phyloP scores from a whole-genome alignment of 2,113 vertebrate genomes.

The Protobothrops mucrosquamatus region DNA sequence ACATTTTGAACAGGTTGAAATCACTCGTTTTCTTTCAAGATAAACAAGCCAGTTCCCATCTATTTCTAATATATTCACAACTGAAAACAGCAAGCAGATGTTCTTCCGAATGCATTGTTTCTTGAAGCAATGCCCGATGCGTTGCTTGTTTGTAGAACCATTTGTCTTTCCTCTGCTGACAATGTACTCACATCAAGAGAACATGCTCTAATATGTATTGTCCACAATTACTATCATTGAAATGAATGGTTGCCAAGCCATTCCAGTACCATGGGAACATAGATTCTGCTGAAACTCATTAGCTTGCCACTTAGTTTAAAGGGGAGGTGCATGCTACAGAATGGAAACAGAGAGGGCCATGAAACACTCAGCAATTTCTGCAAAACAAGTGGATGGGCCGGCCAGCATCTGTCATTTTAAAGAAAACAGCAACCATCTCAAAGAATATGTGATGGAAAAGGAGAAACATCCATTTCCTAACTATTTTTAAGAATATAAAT shows the following conservation, averaged over 20 bases:
- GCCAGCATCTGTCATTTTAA: background rate
- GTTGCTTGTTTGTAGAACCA: constrained; percentile 13
- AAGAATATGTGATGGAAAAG: background rate
- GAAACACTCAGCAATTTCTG: background rate
- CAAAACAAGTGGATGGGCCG: background rate
- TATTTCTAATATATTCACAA: constrained; percentile 69
- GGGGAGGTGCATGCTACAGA: background rate
- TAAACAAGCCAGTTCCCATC: constrained; percentile 67
- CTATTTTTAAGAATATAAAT: background rate
- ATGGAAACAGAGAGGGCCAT: background rate
- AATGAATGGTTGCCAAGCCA: constrained; percentile 48
- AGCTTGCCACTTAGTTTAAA: constrained; percentile 19
- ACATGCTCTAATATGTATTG: constrained; percentile 58
- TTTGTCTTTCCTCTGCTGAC: constrained; percentile 60
- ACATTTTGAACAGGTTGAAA: constrained; percentile 75
- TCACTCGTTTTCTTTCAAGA: constrained; percentile 72
- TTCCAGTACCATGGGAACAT: constrained; percentile 45
- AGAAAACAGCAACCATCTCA: background rate
- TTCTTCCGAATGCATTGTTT: constrained; percentile 69
- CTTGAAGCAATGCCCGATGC: constrained; percentile 41
- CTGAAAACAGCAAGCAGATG: constrained; percentile 56
- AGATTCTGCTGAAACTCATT: constrained; percentile 45
- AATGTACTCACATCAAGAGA: constrained; percentile 55
- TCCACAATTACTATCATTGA: constrained; percentile 35
- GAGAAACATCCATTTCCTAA: background rate